Evolutionary conservation across 1,140 invertebrate species (phyloP), one percentile per base, ranked within the genome.

Genomic region (Nautilus pompilius): DNA sequence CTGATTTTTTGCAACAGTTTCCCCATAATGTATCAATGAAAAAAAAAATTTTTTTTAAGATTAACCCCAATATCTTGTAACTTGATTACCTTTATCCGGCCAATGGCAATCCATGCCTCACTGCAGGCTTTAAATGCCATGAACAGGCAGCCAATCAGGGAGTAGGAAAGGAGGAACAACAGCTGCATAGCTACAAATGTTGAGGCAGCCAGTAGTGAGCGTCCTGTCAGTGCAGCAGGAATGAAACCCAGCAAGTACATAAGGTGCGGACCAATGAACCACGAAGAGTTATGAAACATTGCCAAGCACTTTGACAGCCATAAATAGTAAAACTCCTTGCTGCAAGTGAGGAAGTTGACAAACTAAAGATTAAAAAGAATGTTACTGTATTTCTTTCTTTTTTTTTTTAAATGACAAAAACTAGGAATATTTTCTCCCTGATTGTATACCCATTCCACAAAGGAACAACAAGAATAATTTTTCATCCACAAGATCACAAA

Each of bases 81-180:
- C n/a, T n/a, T n/a, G n/a, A n/a, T 62, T 72, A 82, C 82, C 73
- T 82, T 69, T 41, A 82, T 46, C 48, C 83, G 71, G 51, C 59
- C 59, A 58, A 75, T 69, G 15, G 83, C 73, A 24, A 80, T 67
- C n/a, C 65, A 28, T 17, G 68, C 36, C 41, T 74, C 64, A 29
- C 48, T 54, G 22, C 59, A 29, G 28, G 46, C 34, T 46, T 49
- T 54, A 15, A 63, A 58, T 24, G 63, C 63, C 45, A 66, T 55
- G 41, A 61, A 64, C 17, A 70, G 53, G 55, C 60, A 60, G 13
- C 71, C 71, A n/a, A 71, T 58, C 33, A 71, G 36, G 49, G 57
- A 66, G 32, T 75, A 65, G 32, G 73, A 57, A 51, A 75, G 13
- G 8, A 68, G 54, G 58, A 63, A 71, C 26, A 75, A 59, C 54